A percentile compares a stretch with the other conserved stretches of the same genome.
Conservation (phyloP, 2,797 vertebrate genomes). For the Chloroceryle inda region DNA sequence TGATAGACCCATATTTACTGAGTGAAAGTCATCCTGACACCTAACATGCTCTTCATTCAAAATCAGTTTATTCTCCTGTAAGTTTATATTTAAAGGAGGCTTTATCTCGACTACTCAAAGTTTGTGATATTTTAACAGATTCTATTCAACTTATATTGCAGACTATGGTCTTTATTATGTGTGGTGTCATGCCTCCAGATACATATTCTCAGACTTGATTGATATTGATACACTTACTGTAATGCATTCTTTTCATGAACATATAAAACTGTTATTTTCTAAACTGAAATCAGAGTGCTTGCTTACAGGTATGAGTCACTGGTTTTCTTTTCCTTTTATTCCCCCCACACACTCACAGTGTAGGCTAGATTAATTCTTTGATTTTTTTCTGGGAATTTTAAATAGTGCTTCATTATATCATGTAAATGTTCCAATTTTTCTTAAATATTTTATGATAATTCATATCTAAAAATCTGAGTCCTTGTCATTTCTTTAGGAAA, state of each 20-base stretch:
- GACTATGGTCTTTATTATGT: not conserved
- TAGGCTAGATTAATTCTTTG: slow-evolving; percentile 12
- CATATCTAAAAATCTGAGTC: not conserved
- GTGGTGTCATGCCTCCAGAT: not conserved
- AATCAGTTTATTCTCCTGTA: fast-evolving
- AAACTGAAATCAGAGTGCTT: not conserved
- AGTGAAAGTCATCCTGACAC: not conserved
- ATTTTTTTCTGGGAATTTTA: not conserved
- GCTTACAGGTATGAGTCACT: not conserved
- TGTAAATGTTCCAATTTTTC: not conserved
- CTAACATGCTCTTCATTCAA: not conserved
- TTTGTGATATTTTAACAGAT: not conserved
- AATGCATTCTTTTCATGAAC: not conserved
- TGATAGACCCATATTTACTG: not conserved
- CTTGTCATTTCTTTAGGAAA: not conserved
- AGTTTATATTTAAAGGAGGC: not conserved
- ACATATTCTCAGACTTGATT: not conserved
- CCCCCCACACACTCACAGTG: not conserved
- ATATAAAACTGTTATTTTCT: slow-evolving; percentile 31
- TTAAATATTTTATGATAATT: not conserved
- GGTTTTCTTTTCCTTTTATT: not conserved
- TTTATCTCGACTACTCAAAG: not conserved
- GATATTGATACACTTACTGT: not conserved
- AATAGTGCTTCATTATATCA: slow-evolving; percentile 1
- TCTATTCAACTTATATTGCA: not conserved